Conservation (phyloP, 1,140 invertebrate species). For the Drosophila elegans region DNA sequence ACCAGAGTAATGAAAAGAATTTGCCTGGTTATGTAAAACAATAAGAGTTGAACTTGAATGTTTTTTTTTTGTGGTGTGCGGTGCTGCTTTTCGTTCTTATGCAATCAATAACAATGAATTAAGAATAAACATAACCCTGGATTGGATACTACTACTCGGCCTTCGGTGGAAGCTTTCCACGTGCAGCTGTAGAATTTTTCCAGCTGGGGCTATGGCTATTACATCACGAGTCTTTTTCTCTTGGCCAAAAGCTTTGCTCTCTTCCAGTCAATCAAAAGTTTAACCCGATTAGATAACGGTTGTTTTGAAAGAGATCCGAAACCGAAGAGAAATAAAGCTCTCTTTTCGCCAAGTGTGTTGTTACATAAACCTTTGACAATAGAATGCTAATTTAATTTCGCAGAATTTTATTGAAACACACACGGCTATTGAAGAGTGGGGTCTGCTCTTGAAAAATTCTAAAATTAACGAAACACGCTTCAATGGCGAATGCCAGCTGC, state of each 20-base stretch:
- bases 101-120: slow-evolving; percentile 55
- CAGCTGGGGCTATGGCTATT: slow-evolving; percentile 58
- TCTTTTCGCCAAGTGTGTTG: slow-evolving; percentile 39
- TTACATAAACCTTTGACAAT: slow-evolving; percentile 69
- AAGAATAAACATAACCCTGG: slow-evolving; percentile 8
- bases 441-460: slow-evolving; percentile 64
- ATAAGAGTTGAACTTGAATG: slow-evolving; percentile 24
- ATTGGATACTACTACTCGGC: slow-evolving; percentile 27
- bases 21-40: slow-evolving; percentile 43
- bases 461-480: slow-evolving; percentile 66
- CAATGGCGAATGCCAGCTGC: slow-evolving; percentile 50
- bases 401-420: slow-evolving; percentile 23
- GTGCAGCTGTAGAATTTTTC: slow-evolving; percentile 44
- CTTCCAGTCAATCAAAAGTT: slow-evolving; percentile 14
- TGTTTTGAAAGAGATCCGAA: slow-evolving; percentile 17
- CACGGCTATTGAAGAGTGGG: slow-evolving; percentile 1
- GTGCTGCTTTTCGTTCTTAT: slow-evolving; percentile 38
- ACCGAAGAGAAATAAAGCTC: slow-evolving; percentile 14
- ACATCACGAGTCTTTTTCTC: slow-evolving; percentile 56
- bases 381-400: slow-evolving; percentile 68
- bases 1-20: slow-evolving; percentile 6
- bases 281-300: slow-evolving; percentile 44
- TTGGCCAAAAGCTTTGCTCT: slow-evolving; percentile 22
- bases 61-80: slow-evolving; percentile 48
- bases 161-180: slow-evolving; percentile 32